Conservation (phyloP, 2,113 vertebrate species). For the Malaclemys terrapin region DNA sequence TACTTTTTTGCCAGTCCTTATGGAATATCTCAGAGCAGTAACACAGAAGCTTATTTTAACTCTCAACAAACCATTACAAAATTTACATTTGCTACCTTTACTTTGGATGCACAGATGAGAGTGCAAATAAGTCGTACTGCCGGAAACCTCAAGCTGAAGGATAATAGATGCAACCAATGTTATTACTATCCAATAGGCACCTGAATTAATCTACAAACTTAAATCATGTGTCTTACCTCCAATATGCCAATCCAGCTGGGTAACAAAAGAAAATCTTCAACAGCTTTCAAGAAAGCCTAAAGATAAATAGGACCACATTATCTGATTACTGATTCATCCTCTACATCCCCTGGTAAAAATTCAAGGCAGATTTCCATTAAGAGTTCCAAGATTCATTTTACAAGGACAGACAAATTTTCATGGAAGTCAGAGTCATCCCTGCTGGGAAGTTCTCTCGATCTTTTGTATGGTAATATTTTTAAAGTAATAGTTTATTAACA, state of each 20-base stretch:
- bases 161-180: rapidly evolving
- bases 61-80: background rate
- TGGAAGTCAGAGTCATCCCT: background rate
- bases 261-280: slow-evolving; percentile 85
- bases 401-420: background rate
- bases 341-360: background rate
- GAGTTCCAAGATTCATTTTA: background rate
- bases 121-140: background rate
- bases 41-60: background rate
- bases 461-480: background rate
- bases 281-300: slow-evolving; percentile 89
- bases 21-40: background rate
- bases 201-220: background rate
- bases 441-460: background rate
- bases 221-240: slow-evolving; percentile 75
- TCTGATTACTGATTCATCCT: background rate
- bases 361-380: background rate
- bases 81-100: background rate
- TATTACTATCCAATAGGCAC: rapidly evolving
- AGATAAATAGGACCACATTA: slow-evolving; percentile 33
- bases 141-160: background rate
- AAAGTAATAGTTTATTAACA: background rate
- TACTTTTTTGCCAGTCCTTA: background rate
- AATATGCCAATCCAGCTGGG: slow-evolving; percentile 76
- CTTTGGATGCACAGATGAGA: background rate